These are phyloP conservation scores for Actinemys pallida DNA, from an alignment of 2,113 vertebrate genomes.

Conservation along the genomic window DNA sequence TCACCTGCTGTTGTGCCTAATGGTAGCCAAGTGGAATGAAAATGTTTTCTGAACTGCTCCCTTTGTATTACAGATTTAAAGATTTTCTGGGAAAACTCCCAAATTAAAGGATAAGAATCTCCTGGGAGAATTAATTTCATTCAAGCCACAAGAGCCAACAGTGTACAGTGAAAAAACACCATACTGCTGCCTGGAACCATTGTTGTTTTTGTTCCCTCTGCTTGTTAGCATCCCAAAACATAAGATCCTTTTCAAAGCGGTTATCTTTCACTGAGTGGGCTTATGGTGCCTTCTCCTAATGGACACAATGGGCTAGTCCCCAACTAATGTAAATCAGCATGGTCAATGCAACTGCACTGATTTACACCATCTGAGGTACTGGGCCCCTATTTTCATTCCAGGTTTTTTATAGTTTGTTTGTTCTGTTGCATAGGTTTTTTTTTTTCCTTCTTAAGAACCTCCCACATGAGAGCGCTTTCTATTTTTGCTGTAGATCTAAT, in stretches of 20 bases:
- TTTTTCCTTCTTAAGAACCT: not conserved
- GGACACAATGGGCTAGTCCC: not conserved
- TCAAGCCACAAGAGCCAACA: not conserved
- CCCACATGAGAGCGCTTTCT: not conserved
- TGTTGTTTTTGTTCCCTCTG: not conserved
- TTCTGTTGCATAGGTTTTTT: not conserved
- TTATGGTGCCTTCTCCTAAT: not conserved
- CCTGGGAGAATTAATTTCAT: conserved; percentile 16
- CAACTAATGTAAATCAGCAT: not conserved
- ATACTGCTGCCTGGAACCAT: conserved; percentile 11
- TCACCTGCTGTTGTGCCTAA: not conserved
- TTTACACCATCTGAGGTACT: not conserved
- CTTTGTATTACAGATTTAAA: not conserved
- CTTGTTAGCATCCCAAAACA: not conserved
- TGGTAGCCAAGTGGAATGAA: not conserved
- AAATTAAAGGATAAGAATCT: not conserved
- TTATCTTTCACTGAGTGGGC: not conserved
- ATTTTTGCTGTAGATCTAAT: not conserved
- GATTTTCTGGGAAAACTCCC: conserved; percentile 24
- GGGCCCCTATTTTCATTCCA: not conserved
- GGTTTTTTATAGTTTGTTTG: conserved; percentile 10
- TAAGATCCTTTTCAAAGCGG: not conserved
- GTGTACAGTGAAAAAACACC: not conserved
- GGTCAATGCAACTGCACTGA: not conserved
- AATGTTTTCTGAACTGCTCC: not conserved